Evolutionary conservation across 2,888 invertebrate genomes (phyloP), one percentile per base, ranked within the genome.

Genomic region (Leuctra nigra): DNA sequence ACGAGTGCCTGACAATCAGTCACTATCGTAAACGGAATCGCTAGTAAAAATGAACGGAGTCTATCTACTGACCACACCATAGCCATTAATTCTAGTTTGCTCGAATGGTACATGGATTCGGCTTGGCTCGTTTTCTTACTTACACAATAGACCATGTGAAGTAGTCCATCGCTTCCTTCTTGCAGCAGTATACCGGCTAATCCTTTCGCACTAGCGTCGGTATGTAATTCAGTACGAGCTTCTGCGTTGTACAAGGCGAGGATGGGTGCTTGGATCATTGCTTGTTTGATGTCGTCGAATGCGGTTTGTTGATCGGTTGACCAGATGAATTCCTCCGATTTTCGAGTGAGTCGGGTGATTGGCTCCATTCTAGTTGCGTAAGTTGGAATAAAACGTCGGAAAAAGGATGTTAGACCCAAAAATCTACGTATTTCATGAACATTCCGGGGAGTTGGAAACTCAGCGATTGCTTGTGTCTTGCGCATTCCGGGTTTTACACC

Each of bases 171-270:
- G 18, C 58, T 41, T 13, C 58, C 53, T 0, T 24, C 25, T 50
- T 64, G 63, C 0, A 64, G 39, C 1, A 64, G 23, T 46, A 63
- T 61, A 0, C 59, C 62, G 1, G 54, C 61, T 1, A 64, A 14
- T 0, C 64, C 63, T 3, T 33, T 23, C 0, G 55, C 25, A n/a
- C 56, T 60, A 11, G 63, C 63, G 39, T 62, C 61, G 0, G 62
- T 62, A 50, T 63, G 60, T 13, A 63, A 24, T 29, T 62, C 60
- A 1, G 62, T 63, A 22, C 2, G 23, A 25, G 55, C 52, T 41
- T 38, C 33, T 9, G 38, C 36, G n/a, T 54, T 14, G 50, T 33
- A 58, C 29, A 50, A 36, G 14, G 13, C 13, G 4, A 58, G 22
- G 1, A 23, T 41, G 1, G 54, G 55, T 13, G n/a, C 11, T 6